Conservation (phyloP, 2,797 vertebrate species). For the Muscicapa striata region DNA sequence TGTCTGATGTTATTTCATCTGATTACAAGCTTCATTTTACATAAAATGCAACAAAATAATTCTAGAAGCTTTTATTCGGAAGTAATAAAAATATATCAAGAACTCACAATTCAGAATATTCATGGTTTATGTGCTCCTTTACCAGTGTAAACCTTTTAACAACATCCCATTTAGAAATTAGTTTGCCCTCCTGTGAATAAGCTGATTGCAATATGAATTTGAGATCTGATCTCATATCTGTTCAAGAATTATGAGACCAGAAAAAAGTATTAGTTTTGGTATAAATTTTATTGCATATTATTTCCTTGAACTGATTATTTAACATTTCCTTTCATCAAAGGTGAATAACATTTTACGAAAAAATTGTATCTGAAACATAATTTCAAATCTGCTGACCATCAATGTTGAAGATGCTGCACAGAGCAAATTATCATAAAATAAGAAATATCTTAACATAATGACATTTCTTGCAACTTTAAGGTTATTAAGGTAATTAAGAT, state of each 20-base stretch:
- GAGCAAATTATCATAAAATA: neutral
- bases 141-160: neutral
- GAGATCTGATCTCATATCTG: neutral
- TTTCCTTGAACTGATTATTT: neutral
- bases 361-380: neutral
- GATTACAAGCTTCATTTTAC: neutral
- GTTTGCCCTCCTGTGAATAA: neutral
- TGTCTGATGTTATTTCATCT: neutral
- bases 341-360: neutral
- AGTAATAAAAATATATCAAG: neutral
- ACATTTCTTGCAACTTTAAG: neutral
- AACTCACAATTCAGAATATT: neutral
- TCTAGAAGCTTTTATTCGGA: neutral
- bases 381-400: neutral
- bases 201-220: neutral
- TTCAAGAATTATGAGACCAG: neutral
- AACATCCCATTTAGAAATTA: neutral
- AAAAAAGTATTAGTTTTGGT: neutral
- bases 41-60: neutral
- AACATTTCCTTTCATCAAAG: neutral
- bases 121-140: neutral
- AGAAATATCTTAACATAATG: neutral
- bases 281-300: neutral
- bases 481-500: neutral
- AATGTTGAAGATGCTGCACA: neutral